Percentiles rank a stretch among this genome's conserved stretches.
These are phyloP conservation scores for Cephalopholis sonnerati DNA, from an alignment of 2,113 vertebrate species.

Conservation along the genomic window DNA sequence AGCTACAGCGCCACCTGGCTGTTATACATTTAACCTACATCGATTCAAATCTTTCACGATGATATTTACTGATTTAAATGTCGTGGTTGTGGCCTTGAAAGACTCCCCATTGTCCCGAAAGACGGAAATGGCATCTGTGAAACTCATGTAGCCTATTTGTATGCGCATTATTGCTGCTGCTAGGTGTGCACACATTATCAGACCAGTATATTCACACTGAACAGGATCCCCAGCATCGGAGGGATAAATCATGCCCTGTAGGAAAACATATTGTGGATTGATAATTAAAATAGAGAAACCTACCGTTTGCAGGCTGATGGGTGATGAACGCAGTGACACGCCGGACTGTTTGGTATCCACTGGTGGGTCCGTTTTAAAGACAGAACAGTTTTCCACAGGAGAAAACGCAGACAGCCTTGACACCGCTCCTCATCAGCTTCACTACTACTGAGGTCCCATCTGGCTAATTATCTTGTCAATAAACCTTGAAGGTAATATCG, in stretches of 20 bases:
- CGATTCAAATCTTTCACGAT: background rate
- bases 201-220: background rate
- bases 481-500: slow-evolving; percentile 54
- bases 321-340: background rate
- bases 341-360: background rate
- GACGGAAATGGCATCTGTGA: background rate
- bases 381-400: background rate
- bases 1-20: slow-evolving; percentile 62
- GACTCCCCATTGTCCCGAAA: background rate
- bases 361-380: background rate
- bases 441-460: slow-evolving; percentile 66
- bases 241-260: slow-evolving; percentile 11
- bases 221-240: background rate
- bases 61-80: background rate
- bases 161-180: background rate
- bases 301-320: slow-evolving; percentile 45
- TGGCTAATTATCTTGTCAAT: slow-evolving; percentile 78
- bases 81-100: background rate
- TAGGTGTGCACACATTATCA: background rate
- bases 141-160: background rate
- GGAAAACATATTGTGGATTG: background rate
- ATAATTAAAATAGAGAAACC: background rate
- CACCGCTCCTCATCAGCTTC: slow-evolving; percentile 19
- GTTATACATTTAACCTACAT: background rate
- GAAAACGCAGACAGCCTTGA: background rate